phyloP scores from a whole-genome alignment of 2,888 invertebrate species.

The Agriopis aurantiaria region DNA sequence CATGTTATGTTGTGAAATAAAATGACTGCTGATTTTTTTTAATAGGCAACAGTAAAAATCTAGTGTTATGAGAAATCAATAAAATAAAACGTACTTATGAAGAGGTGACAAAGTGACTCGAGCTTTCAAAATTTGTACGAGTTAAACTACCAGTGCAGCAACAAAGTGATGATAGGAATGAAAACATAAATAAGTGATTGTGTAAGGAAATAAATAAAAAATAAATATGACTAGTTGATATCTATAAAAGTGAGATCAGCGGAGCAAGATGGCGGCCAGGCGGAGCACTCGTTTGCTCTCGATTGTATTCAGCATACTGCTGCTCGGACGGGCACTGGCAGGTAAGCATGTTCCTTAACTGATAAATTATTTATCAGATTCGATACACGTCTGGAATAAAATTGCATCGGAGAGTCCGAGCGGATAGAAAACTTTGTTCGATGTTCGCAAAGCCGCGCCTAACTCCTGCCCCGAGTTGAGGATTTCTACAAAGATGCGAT shows the following conservation, averaged over 20 bases:
- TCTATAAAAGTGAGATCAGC: slow-evolving; percentile 47
- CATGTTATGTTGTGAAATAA: not conserved
- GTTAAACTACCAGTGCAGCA: not conserved
- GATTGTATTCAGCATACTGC: slow-evolving; percentile 78
- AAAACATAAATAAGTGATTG: slow-evolving; percentile 8
- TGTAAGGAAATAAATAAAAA: slow-evolving; percentile 45
- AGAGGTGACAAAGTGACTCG: slow-evolving; percentile 19
- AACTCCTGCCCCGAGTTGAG: slow-evolving; percentile 21
- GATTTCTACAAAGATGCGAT: slow-evolving; percentile 28
- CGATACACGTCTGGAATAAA: slow-evolving; percentile 39
- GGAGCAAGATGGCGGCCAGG: slow-evolving; percentile 70
- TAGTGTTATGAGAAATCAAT: slow-evolving; percentile 2
- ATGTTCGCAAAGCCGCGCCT: slow-evolving; percentile 39
- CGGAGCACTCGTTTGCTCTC: slow-evolving; percentile 73
- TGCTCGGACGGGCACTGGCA: slow-evolving; percentile 80
- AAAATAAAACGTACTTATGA: slow-evolving; percentile 1
- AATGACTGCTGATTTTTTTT: not conserved
- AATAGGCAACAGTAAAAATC: not conserved
- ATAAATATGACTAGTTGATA: slow-evolving; percentile 65
- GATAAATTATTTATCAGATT: slow-evolving; percentile 45
- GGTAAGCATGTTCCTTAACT: slow-evolving; percentile 59
- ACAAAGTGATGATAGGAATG: slow-evolving; percentile 13
- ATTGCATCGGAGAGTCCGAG: slow-evolving; percentile 31
- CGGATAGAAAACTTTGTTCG: slow-evolving; percentile 38
- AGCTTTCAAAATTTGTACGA: not conserved